Evolutionary conservation across 2,113 vertebrate species (phyloP).

Genomic region (Oncorhynchus kisutch): DNA sequence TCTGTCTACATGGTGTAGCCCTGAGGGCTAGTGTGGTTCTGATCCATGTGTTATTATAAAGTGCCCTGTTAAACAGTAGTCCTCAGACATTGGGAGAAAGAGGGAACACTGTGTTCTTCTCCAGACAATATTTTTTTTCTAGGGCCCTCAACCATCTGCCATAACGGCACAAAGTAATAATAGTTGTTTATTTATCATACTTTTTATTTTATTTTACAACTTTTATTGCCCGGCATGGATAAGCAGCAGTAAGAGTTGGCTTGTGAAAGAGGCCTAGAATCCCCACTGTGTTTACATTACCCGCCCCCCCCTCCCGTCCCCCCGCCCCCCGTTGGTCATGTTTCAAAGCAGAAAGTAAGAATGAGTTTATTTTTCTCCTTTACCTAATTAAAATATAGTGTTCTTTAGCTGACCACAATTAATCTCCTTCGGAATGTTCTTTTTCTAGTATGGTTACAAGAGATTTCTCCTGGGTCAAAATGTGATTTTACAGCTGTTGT

Average conservation of each 20-base stretch:
- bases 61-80: constrained; percentile 6
- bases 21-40: constrained; percentile 2
- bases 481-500: constrained; percentile 55
- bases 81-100: background rate
- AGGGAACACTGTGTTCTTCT: constrained; percentile 41
- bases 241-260: constrained; percentile 26
- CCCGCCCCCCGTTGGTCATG: background rate
- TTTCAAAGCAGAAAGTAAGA: constrained; percentile 26
- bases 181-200: constrained; percentile 48
- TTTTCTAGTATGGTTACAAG: constrained; percentile 24
- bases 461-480: constrained; percentile 37
- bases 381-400: constrained; percentile 51
- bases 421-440: constrained; percentile 40
- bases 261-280: constrained; percentile 45
- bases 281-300: constrained; percentile 40
- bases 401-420: constrained; percentile 52
- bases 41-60: constrained; percentile 1
- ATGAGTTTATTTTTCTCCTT: constrained; percentile 36
- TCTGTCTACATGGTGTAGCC: background rate
- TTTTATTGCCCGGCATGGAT: constrained; percentile 52
- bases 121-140: constrained; percentile 2
- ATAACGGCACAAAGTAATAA: constrained; percentile 50
- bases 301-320: constrained; percentile 9
- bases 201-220: constrained; percentile 10
- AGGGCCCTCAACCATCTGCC: constrained; percentile 7